A percentile compares a stretch with the other conserved stretches of the same genome.
These are phyloP conservation scores for Yasuhikotakia modesta DNA, from an alignment of 2,797 vertebrate species.

Conservation along the genomic window DNA sequence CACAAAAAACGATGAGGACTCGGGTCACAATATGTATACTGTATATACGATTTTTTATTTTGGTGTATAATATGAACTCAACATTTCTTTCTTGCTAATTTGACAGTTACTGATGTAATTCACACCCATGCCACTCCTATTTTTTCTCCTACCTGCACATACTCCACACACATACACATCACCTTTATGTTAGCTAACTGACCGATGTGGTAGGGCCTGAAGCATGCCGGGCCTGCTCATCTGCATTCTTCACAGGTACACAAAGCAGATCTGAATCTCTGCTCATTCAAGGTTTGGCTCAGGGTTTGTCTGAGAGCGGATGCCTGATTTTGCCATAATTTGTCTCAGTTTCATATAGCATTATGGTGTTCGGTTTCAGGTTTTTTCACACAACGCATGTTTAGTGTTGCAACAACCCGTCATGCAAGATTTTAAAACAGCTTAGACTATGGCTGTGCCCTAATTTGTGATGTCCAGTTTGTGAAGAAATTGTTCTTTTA, in stretches of 20 bases:
- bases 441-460: not conserved
- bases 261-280: not conserved
- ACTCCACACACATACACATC: not conserved
- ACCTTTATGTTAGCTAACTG: constrained; percentile 12
- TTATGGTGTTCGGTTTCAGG: constrained; percentile 15
- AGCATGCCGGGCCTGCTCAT: constrained; percentile 1
- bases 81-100: not conserved
- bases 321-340: constrained; percentile 19
- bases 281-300: constrained; percentile 13
- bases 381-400: not conserved
- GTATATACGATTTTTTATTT: too few species aligned
- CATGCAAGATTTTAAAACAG: not conserved
- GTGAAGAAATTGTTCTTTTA: not conserved
- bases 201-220: constrained; percentile 14
- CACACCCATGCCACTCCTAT: constrained; percentile 24
- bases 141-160: not conserved
- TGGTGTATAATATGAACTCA: too few species aligned
- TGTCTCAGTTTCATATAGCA: constrained; percentile 4
- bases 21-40: too few species aligned
- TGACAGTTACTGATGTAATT: constrained; percentile 9
- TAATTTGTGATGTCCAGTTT: not conserved
- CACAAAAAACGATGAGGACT: too few species aligned
- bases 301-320: not conserved
- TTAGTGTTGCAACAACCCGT: not conserved
- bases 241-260: constrained; percentile 24